A percentile compares a stretch with the other conserved stretches of the same genome.
phyloP scores from a whole-genome alignment of 2,113 vertebrate species.

The Toxostoma redivivum region DNA sequence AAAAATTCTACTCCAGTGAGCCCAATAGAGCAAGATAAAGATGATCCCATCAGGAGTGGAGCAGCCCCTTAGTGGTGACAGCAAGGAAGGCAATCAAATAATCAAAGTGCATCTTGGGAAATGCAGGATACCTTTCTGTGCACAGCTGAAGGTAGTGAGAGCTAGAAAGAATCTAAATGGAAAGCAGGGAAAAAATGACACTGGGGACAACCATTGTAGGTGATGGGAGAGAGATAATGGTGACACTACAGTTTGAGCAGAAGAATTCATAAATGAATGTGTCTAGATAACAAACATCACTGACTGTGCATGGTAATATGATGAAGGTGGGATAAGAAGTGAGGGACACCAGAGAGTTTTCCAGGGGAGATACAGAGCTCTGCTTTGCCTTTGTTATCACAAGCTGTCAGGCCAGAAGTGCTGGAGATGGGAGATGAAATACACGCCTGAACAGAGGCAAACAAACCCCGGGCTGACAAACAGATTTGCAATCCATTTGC shows the following conservation, averaged over 20 bases:
- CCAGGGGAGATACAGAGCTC: background rate
- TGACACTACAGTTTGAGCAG: background rate
- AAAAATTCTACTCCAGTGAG: background rate
- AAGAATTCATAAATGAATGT: background rate
- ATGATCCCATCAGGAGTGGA: background rate
- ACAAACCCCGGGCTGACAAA: background rate
- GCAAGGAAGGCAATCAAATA: background rate
- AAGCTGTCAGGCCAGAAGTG: conserved; percentile 3
- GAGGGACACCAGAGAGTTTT: background rate
- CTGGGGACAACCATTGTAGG: background rate
- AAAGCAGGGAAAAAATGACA: background rate
- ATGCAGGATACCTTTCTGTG: background rate
- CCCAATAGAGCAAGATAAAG: background rate
- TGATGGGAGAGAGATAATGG: background rate
- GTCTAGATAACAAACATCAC: background rate
- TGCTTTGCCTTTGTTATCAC: conserved; percentile 21
- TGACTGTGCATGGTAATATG: background rate
- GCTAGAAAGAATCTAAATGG: background rate
- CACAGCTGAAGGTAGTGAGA: background rate
- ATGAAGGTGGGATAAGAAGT: background rate
- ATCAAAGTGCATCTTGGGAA: background rate
- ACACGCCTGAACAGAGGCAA: background rate
- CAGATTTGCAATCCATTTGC: background rate
- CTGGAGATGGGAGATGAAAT: background rate
- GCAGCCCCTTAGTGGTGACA: background rate